Base-by-base conservation (phyloP, 2,888 invertebrate genomes). In the Melanostoma scalare region DNA sequence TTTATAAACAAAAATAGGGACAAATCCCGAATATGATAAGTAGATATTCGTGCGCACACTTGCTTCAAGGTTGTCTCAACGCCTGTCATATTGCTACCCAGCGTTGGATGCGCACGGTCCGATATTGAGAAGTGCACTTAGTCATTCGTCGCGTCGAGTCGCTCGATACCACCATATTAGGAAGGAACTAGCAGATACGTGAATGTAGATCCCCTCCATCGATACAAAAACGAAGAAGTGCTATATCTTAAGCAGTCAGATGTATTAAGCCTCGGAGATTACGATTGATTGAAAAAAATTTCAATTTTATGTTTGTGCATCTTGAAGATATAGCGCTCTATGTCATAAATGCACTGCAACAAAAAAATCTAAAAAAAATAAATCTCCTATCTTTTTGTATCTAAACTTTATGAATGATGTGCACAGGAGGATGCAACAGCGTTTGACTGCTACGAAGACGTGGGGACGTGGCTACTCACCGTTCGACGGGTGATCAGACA, bases 11-110 rank as follows among this genome's bases (percentile, higher is more conserved):
- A 20, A 20, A 20, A 20, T 20, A 20, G 20, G 20, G 20, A 20
- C 38, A 8, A 10, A 33, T 3, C 10, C 30, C 4, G 36, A 55
- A 56, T 42, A 74, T 69, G 68, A 69, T 53, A 63, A 53, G 68
- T 65, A 63, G 40, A 52, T 30, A 40, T 53, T 10, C 10, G 20
- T 46, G 55, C 76, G 68, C 78, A 82, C 82, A 82, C 82, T 78
- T 84, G 82, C 82, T 56, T 36, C 78, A 79, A 84, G 82, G 82
- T 69, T 84, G 82, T 84, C 79, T 84, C 82, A 79, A 58, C 82
- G 78, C 78, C 78, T 84, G 82, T 84, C 82, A 84, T 84, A 84
- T 79, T 20, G 20, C 20, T 74, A 82, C 46, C 77, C 60, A 81
- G 20, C 20, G 20, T 52, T 40, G 38, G 73, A 60, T 52, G 56